Evolutionary conservation across 1,140 invertebrate species (phyloP).

Genomic region (Drosophila littoralis): DNA sequence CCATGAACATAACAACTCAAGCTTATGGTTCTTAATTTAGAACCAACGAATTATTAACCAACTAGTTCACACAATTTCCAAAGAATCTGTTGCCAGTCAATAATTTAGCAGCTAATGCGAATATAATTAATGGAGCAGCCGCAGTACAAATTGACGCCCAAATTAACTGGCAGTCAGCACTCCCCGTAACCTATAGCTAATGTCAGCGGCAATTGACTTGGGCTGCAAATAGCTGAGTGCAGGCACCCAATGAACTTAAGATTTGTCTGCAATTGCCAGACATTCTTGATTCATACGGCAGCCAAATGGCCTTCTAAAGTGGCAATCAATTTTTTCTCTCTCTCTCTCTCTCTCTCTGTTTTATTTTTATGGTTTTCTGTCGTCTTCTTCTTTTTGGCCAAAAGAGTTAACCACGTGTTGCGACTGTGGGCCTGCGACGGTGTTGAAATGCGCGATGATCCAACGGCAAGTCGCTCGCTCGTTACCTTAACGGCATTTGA

Average conservation of each 20-base stretch:
- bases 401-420: constrained; percentile 40
- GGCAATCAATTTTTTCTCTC: constrained; percentile 70
- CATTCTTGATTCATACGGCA: constrained; percentile 72
- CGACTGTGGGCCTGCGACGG: constrained; percentile 29
- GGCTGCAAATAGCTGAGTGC: constrained; percentile 27
- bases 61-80: constrained; percentile 21
- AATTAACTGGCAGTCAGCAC: constrained; percentile 48
- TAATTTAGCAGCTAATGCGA: constrained; percentile 56
- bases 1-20: too few relatives aligned
- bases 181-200: constrained; percentile 56
- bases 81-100: constrained; percentile 9
- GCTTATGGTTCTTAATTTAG: background rate
- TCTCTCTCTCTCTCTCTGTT: background rate
- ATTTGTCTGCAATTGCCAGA: constrained; percentile 55
- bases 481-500: constrained; percentile 79
- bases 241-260: constrained; percentile 45
- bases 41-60: constrained; percentile 12
- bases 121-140: constrained; percentile 63
- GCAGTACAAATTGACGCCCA: constrained; percentile 59
- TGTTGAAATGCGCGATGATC: constrained; percentile 69
- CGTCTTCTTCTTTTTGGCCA: background rate
- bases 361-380: constrained; percentile 9
- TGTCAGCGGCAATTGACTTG: constrained; percentile 51
- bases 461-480: constrained; percentile 44
- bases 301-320: constrained; percentile 73